Percentiles rank a stretch among this genome's conserved stretches.
These are phyloP conservation scores for Gallinago jamesoni DNA, from an alignment of 2,113 vertebrate genomes.

Conservation along the genomic window DNA sequence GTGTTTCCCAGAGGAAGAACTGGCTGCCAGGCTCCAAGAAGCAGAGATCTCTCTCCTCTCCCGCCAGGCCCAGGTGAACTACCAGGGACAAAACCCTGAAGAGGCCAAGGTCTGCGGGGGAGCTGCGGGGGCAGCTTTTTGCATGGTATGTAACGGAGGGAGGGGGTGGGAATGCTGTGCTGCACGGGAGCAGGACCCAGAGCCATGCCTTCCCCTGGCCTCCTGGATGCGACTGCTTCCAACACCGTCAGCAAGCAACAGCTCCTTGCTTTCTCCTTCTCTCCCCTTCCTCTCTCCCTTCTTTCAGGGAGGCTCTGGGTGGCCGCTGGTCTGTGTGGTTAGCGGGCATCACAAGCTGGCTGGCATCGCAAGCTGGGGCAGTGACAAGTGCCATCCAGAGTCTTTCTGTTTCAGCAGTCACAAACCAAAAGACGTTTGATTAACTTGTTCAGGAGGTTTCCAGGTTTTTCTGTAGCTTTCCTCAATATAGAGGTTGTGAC, in stretches of 20 bases:
- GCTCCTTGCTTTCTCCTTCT: not conserved
- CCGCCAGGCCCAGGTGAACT: conserved; percentile 29
- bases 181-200: not conserved
- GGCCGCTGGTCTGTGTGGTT: not conserved
- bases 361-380: not conserved
- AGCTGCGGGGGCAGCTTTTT: conserved; percentile 60
- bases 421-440: not conserved
- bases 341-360: not conserved
- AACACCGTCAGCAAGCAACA: not conserved
- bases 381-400: not conserved
- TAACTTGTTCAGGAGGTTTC: not conserved
- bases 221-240: not conserved
- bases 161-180: not conserved
- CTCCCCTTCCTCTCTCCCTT: not conserved
- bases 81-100: conserved; percentile 70
- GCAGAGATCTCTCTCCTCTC: conserved; percentile 65
- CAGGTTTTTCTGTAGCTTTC: not conserved
- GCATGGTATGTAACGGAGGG: conserved; percentile 16
- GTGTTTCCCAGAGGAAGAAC: not conserved
- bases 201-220: not conserved
- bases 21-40: conserved; percentile 62
- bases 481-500: not conserved
- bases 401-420: not conserved
- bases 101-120: conserved; percentile 69
- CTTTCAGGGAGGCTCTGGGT: conserved; percentile 8